A percentile compares a stretch with the other conserved stretches of the same genome.
These are phyloP conservation scores for Speoplatyrhinus poulsoni DNA, from an alignment of 2,113 vertebrate genomes.

Conservation along the genomic window DNA sequence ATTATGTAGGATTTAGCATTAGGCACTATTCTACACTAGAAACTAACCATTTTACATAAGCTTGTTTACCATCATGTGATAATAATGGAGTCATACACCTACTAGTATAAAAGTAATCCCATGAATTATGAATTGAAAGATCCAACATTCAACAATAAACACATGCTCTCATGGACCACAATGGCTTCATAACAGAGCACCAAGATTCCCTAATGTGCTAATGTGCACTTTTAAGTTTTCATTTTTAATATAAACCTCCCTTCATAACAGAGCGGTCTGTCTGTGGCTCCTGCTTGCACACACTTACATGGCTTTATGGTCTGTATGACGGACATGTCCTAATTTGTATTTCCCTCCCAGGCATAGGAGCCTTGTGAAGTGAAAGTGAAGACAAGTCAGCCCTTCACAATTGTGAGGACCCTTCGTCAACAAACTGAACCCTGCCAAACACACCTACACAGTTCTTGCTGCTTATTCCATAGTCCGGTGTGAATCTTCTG, in stretches of 20 bases:
- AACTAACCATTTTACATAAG: too few relatives aligned
- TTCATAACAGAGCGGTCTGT: neutral
- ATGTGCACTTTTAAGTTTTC: neutral
- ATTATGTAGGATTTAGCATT: too few relatives aligned
- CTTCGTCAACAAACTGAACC: conserved; percentile 18
- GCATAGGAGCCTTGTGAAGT: conserved; percentile 2
- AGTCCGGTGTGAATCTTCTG: conserved; percentile 1
- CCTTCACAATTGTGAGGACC: conserved; percentile 20
- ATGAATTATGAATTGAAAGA: too few relatives aligned
- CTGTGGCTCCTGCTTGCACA: neutral
- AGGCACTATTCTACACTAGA: too few relatives aligned
- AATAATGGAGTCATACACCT: too few relatives aligned
- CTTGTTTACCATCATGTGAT: too few relatives aligned
- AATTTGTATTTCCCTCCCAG: conserved; percentile 35
- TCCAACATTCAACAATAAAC: too few relatives aligned
- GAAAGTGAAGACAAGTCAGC: conserved; percentile 1
- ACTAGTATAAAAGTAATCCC: too few relatives aligned
- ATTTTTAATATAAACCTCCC: neutral
- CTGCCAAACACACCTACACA: neutral
- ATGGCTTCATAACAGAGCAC: too few relatives aligned
- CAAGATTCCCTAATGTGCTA: neutral
- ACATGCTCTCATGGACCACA: too few relatives aligned
- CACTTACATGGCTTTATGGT: neutral
- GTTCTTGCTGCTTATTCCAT: conserved; percentile 11
- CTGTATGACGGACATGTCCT: neutral